Evolutionary conservation across 2,113 vertebrate genomes (phyloP), one percentile per base, ranked within the genome.

Genomic region (Stigmatopora argus): DNA sequence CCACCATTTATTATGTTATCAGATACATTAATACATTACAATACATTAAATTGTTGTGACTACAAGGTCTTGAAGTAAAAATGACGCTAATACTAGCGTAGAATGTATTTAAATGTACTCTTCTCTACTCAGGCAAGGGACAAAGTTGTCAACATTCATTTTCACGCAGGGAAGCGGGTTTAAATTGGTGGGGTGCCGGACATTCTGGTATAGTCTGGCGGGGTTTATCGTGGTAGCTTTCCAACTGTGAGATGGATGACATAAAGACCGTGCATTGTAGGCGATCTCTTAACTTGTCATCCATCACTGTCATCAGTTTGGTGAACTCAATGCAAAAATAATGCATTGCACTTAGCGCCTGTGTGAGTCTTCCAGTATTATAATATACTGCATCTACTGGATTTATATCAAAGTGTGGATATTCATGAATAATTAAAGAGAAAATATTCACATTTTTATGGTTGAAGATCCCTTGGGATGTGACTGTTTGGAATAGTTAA

Each of bases 231-330:
- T 55, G 53, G 53, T 26, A 26, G 53, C 53, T 55, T 55, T 55
- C 13, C 23, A 52, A 52, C 53, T 55, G 53, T 55, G 53, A 23
- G 53, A 55, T 55, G 7, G 53, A 55, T 55, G 53, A 55, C 53
- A 55, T 55, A 26, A 15, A 13, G 23, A 55, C 21, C 13, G 8
- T 55, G 53, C 53, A 55, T 26, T 31, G 13, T 55, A 26, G 53
- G 23, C 21, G 53, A 55, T 55, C 53, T 31, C 23, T 21, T 55
- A 55, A 55, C 53, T 55, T 55, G 23, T 55, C 53, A 55, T 55
- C 53, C 53, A 55, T 55, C 53, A 55, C 53, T 55, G 53, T 55
- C 53, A 55, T 31, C 53, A 55, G 53, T 55, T 15, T 21, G 53
- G 12, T 26, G 53, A 55, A 55, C 53, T 6, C 23, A 23, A 55